Base-by-base conservation (phyloP, 2,888 invertebrate genomes). In the Drosophila austrosaltans region DNA sequence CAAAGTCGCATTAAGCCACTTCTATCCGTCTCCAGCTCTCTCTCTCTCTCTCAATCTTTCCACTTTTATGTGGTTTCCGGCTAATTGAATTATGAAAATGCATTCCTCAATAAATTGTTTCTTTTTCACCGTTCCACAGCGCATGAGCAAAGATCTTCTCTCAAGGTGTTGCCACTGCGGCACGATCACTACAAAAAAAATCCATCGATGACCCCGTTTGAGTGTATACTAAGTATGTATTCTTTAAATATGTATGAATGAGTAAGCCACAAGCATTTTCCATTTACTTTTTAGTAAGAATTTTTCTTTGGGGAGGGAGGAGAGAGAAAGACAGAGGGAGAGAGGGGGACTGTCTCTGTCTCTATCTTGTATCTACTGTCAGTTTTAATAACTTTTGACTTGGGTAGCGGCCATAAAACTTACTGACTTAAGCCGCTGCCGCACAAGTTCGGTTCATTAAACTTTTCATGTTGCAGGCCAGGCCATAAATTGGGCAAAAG, bases 401-500 rank as follows among this genome's bases (percentile, higher is more conserved):
- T 53, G 64, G 72, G 61, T 64, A 63, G 36, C 54, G 72, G 72
- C 62, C 58, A 22, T 66, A 48, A 69, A 72, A 71, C 58, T 59
- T 66, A 66, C 44, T 39, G 66, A 66, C 69, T 61, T 60, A 72
- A 81, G 79, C 82, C 65, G 70, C 70, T 65, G 48, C 25, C 10
- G 48, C 48, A 48, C 48, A 48, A 48, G 48, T 48, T 48, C 48
- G 77, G 81, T 82, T 82, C 84, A 69, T 82, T 82, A 82, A 82
- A 82, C 82, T 78, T 71, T 70, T 63, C 57, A 53, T 44, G 59
- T 39, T 61, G 71, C 72, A 60, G 71, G 61, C 71, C 71, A 22
- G 59, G 72, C 63, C 66, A 72, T 72, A 72, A 72, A 72, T 72
- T 72, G 66, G 72, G 66, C 36, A 22, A 12, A 10, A 48, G 48